These are phyloP conservation scores for Crossoptilon crossoptilon DNA, from an alignment of 2,797 vertebrate species.

Conservation along the genomic window DNA sequence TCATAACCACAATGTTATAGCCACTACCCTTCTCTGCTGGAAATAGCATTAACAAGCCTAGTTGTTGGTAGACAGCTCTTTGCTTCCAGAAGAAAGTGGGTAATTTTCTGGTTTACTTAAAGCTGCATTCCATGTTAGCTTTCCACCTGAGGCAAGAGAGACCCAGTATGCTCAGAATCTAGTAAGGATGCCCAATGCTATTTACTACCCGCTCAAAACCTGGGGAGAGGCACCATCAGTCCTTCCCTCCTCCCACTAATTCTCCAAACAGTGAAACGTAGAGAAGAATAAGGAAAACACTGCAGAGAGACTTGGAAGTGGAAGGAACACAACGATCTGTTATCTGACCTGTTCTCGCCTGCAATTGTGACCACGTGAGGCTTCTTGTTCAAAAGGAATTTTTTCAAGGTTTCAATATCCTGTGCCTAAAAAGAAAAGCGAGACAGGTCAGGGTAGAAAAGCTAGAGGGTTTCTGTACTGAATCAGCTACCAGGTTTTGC, in stretches of 20 bases:
- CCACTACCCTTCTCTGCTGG: background rate
- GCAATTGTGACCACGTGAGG: slow-evolving; percentile 97
- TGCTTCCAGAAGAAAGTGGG: background rate
- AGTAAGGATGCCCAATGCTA: background rate
- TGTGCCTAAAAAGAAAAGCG: slow-evolving; percentile 76
- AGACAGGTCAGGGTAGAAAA: background rate
- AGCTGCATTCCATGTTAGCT: background rate
- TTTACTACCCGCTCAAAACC: background rate
- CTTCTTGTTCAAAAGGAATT: slow-evolving; percentile 95
- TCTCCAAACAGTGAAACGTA: background rate
- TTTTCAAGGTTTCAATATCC: slow-evolving; percentile 96
- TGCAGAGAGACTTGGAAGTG: background rate
- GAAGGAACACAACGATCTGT: background rate
- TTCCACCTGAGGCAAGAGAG: background rate
- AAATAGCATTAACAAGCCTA: background rate
- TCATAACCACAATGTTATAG: background rate
- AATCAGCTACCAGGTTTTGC: background rate
- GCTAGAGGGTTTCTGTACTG: background rate
- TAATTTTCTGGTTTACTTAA: background rate
- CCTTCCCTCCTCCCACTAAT: background rate
- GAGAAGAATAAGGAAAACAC: background rate
- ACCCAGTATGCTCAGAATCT: background rate
- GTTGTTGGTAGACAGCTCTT: background rate
- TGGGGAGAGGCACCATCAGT: background rate
- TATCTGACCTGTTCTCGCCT: slow-evolving; percentile 92